These are phyloP conservation scores for Thaumatotibia leucotreta DNA, from an alignment of 1,140 invertebrate species.

Conservation along the genomic window DNA sequence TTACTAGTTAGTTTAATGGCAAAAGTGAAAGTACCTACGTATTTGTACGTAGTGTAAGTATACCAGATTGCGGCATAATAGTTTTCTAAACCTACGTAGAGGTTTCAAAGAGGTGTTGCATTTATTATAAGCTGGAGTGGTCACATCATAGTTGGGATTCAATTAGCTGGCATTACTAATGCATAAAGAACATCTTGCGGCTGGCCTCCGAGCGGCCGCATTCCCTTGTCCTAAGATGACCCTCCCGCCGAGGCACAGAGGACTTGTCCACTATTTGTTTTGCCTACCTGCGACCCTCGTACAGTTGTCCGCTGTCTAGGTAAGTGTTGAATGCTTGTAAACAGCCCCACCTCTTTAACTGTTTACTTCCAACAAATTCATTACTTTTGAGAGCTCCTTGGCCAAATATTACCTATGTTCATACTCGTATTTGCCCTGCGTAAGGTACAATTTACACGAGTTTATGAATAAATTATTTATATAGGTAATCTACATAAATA, in stretches of 20 bases:
- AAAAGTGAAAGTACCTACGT: too few species aligned
- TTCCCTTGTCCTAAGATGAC: constrained; percentile 62
- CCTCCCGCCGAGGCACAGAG: constrained; percentile 46
- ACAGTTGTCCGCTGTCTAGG: constrained; percentile 55
- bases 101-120: constrained; percentile 22
- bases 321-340: constrained; percentile 71
- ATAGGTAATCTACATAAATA: too few species aligned
- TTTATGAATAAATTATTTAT: too few species aligned
- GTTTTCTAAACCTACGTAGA: background rate
- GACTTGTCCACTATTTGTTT: constrained; percentile 67
- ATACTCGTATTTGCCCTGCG: background rate
- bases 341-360: constrained; percentile 47
- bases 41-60: too few species aligned
- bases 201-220: constrained; percentile 42
- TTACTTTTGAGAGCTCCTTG: constrained; percentile 29
- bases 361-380: constrained; percentile 49
- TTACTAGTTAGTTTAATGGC: too few species aligned
- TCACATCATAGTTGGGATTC: constrained; percentile 56
- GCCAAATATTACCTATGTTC: background rate
- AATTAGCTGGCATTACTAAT: constrained; percentile 67
- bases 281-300: constrained; percentile 58
- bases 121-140: constrained; percentile 42
- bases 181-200: constrained; percentile 61
- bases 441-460: too few species aligned
- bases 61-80: too few species aligned